Evolutionary conservation across 2,797 vertebrate species (phyloP), one percentile per base, ranked within the genome.

Genomic region (Rhinella marina): DNA sequence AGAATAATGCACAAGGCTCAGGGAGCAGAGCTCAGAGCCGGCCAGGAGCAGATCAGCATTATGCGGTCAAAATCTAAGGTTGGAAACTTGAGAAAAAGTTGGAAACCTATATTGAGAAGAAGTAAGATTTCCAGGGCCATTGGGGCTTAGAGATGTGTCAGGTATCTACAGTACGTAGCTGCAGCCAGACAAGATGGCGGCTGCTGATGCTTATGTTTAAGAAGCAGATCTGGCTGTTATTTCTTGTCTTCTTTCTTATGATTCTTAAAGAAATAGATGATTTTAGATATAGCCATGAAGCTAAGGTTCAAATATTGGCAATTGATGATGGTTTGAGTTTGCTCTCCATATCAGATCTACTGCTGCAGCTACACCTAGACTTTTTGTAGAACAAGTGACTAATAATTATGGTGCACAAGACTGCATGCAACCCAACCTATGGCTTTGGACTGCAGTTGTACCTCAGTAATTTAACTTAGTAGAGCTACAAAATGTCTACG

Each of bases 1-100:
- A 72, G 57, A 81, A 80, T 88, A 88, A 84, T 80, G 70, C 78
- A 81, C 27, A 25, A 72, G 87, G 76, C 78, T 88, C 77, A 72
- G 50, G 61, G 87, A 83, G 27, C 17, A 52, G 68, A 81, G 59
- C 41, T 54, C 68, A 1, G 72, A 25, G 27, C 54, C 5, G 68
- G 68, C 78, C 83, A 85, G 83, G 32, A 86, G 86, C 61, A 52
- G 66, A 76, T 85, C 83, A 61, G 87, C 27, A n/a, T 23, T 85
- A 85, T 88, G 66, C 75, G 66, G 56, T 41, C 32, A 8, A 79
- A 64, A 62, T 25, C 77, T 81, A 76, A 70, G 41, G 70, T 66
- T 13, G 52, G 82, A 88, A 88, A 80, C 73, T 59, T 81, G 25
- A 88, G 64, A 80, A 32, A 84, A 70, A 48, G 41, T 66, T 62